Percentiles rank a stretch among this genome's conserved stretches.
These are phyloP conservation scores for Capitulum mitella DNA, from an alignment of 2,888 invertebrate species.

Conservation along the genomic window DNA sequence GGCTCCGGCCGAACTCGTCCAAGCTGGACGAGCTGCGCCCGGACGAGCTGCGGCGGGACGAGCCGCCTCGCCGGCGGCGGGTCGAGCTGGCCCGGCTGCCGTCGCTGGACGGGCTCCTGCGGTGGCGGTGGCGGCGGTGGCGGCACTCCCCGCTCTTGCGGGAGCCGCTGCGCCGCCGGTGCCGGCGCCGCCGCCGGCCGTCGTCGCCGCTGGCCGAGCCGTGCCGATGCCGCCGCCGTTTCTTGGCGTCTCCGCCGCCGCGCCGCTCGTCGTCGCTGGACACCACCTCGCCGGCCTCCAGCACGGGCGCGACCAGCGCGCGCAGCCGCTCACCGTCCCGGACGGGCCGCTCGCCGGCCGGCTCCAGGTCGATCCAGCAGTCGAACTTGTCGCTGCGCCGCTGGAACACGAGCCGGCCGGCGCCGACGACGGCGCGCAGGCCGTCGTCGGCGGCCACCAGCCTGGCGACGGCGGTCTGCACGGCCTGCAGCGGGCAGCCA, in stretches of 20 bases:
- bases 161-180: neutral
- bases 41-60: no score
- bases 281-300: conserved; percentile 17
- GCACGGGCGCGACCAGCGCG: neutral
- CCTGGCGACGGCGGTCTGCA: neutral
- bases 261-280: neutral
- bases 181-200: neutral
- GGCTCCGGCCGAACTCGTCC: neutral
- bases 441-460: neutral
- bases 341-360: neutral
- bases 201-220: neutral
- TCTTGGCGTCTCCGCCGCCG: neutral
- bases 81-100: neutral
- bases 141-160: no score
- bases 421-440: neutral
- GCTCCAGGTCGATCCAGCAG: neutral
- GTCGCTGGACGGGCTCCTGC: neutral
- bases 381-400: neutral
- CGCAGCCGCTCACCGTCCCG: neutral
- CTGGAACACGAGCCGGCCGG: neutral
- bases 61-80: no score
- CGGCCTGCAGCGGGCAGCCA: neutral
- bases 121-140: neutral
- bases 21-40: no score
- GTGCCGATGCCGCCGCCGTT: neutral